Base-by-base conservation (phyloP, 2,888 invertebrate species). In the Xestia ashworthii region DNA sequence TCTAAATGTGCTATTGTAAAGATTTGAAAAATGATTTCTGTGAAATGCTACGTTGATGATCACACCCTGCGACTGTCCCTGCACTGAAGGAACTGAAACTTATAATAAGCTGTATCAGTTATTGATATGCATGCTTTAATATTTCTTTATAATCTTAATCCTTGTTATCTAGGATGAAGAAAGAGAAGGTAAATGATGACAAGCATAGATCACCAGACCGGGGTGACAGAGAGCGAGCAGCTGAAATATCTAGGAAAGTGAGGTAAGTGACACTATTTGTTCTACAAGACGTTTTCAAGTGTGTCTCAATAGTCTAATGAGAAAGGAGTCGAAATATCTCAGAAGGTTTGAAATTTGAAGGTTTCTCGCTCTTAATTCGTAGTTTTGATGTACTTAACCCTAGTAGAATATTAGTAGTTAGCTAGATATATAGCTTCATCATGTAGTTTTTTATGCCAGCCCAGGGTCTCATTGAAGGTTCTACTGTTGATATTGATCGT, bases 121-220 rank as follows among this genome's bases (percentile, higher is more conserved):
- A 6, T 8, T 3, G 38, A 38, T 38, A 5, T 38, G 9, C 22
- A 22, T 22, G 12, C 5, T 46, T 64, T n/a, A 22, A 11, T 50
- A 5, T 65, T 60, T 41, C 0, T 62, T 25, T 60, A 16, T 60
- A 22, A 38, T 62, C 3, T 14, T 48, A 22, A 25, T 44, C 0
- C 5, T 53, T 22, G 6, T 71, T 71, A 48, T 53, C 19, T 60
- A 93, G 93, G 71, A 91, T 92, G 48, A 92, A 91, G 77, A 89
- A 89, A 71, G 91, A 91, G 3, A 90, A 91, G 60, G 86, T 75
- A 5, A 80, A 83, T 62, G 81, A 81, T 2, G 89, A 88, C 0
- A 90, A 92, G 46, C 88, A 87, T 14, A 89, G 90, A 46, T 87
- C 88, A 11, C 76, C 83, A 5, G 87, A 87, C 0, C 74, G 80